Conservation (phyloP, 2,113 vertebrate species). For the Catharus bicknelli region DNA sequence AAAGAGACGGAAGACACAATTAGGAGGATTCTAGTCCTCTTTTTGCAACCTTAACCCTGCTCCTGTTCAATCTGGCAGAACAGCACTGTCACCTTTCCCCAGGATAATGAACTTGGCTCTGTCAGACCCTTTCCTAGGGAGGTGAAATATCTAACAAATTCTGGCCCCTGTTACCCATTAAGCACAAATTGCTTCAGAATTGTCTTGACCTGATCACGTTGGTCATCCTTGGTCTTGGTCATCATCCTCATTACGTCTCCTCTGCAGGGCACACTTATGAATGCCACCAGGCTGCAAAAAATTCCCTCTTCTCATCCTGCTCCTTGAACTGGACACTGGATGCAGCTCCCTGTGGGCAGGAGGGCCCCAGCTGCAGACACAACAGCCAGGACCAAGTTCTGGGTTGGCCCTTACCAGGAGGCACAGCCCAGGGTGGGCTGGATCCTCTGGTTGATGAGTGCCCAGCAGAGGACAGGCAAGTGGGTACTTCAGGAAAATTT, state of each 20-base stretch:
- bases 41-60: neutral
- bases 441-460: neutral
- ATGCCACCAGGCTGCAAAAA: neutral
- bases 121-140: neutral
- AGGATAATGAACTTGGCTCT: neutral
- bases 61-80: neutral
- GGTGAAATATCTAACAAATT: neutral
- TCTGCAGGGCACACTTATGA: neutral
- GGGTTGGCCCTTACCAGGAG: accelerated
- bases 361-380: neutral
- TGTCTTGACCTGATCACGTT: neutral
- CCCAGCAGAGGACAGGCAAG: neutral
- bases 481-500: neutral
- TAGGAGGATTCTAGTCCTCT: neutral
- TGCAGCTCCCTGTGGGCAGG: accelerated
- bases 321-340: accelerated
- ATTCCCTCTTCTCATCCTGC: neutral
- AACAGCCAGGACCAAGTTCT: no score
- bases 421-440: neutral
- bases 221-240: neutral
- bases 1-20: neutral
- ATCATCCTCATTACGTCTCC: accelerated
- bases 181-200: neutral
- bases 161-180: neutral
- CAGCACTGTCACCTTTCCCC: neutral